Conservation (phyloP, 1,140 invertebrate species). For the Coelopa frigida region DNA sequence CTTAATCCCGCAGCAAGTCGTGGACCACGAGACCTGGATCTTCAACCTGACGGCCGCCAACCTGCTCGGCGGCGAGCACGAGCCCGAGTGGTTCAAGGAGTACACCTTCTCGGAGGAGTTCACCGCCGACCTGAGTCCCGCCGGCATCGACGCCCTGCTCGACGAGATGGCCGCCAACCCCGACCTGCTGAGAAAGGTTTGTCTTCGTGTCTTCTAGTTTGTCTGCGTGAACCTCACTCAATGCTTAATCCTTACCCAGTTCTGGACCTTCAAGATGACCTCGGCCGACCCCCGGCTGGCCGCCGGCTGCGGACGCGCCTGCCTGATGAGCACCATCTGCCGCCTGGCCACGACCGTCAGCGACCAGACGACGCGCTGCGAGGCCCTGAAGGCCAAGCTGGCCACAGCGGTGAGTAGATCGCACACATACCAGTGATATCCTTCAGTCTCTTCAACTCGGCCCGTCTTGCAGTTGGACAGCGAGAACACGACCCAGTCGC, state of each 20-base stretch:
- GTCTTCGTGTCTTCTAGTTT: neutral
- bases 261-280: slow-evolving; percentile 34
- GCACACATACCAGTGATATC: slow-evolving; percentile 6
- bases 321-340: slow-evolving; percentile 33
- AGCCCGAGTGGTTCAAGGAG: slow-evolving; percentile 58
- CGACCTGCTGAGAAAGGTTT: slow-evolving; percentile 21
- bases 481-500: slow-evolving; percentile 9
- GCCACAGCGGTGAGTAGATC: slow-evolving; percentile 16
- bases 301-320: slow-evolving; percentile 44
- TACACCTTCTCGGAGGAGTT: slow-evolving; percentile 55
- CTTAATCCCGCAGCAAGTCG: slow-evolving; percentile 55
- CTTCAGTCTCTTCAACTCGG: neutral
- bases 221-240: neutral
- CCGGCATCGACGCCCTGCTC: slow-evolving; percentile 47
- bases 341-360: slow-evolving; percentile 26
- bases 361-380: slow-evolving; percentile 24
- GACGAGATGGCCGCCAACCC: slow-evolving; percentile 45
- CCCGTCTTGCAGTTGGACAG: slow-evolving; percentile 20
- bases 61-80: slow-evolving; percentile 41
- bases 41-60: slow-evolving; percentile 75
- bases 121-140: slow-evolving; percentile 41
- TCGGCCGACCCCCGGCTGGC: slow-evolving; percentile 46
- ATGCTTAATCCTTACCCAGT: slow-evolving; percentile 13
- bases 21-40: slow-evolving; percentile 65
- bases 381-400: slow-evolving; percentile 19